Conservation (phyloP, 1,140 invertebrate genomes). For the Lepidurus packardi region DNA sequence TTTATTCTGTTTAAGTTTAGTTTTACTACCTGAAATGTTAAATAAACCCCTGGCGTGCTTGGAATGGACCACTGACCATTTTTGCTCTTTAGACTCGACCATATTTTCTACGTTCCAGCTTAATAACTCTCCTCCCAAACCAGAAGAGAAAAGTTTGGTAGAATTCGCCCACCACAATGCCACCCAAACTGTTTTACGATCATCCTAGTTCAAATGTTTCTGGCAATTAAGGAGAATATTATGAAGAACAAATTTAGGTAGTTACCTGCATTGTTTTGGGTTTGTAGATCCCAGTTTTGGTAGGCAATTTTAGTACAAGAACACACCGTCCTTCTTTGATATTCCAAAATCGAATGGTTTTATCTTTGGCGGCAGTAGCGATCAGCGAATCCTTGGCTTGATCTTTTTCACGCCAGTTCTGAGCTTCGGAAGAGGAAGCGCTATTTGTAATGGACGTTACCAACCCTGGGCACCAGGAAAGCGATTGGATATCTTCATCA, state of each 20-base stretch:
- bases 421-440: conserved; percentile 46
- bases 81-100: conserved; percentile 36
- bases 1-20: neutral
- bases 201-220: conserved; percentile 35
- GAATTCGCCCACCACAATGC: conserved; percentile 53
- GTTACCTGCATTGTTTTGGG: conserved; percentile 7
- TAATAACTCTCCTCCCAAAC: conserved; percentile 51
- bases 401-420: conserved; percentile 36
- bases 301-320: conserved; percentile 38
- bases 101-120: conserved; percentile 45
- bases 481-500: conserved; percentile 60
- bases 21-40: conserved; percentile 44
- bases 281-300: conserved; percentile 40
- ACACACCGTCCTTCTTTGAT: conserved; percentile 38
- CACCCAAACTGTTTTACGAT: conserved; percentile 42
- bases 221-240: too few relatives aligned
- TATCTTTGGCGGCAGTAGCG: conserved; percentile 41
- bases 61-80: conserved; percentile 47
- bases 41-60: conserved; percentile 51
- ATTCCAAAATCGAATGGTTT: conserved; percentile 42
- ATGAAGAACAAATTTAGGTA: too few relatives aligned
- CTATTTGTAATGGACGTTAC: conserved; percentile 30
- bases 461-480: conserved; percentile 65
- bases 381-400: conserved; percentile 38
- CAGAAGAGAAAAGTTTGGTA: conserved; percentile 47